phyloP scores from a whole-genome alignment of 2,888 invertebrate genomes.

The Ischnus inquisitorius region DNA sequence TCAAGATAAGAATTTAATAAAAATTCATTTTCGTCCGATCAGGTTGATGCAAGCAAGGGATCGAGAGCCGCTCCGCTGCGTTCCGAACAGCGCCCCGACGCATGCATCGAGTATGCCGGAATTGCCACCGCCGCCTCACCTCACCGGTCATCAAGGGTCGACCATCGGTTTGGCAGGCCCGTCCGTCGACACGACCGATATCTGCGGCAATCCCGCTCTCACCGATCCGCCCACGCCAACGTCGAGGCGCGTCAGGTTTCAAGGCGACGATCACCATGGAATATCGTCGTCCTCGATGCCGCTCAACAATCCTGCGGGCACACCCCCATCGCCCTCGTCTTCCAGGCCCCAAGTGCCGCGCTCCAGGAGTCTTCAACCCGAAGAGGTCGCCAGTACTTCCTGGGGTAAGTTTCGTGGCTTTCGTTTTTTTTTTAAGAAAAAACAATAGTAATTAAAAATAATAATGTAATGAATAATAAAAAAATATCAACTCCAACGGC shows the following conservation, averaged over 20 bases:
- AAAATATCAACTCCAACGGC: not conserved
- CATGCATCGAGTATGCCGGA: conserved; percentile 89
- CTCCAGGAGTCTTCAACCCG: conserved; percentile 86
- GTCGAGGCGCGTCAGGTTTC: conserved; percentile 86
- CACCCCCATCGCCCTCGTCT: conserved; percentile 81
- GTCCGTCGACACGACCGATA: conserved; percentile 66
- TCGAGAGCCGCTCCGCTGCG: conserved; percentile 87
- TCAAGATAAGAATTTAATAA: too few relatives aligned
- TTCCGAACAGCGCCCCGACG: conserved; percentile 82
- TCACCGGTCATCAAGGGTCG: conserved; percentile 67
- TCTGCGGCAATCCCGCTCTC: conserved; percentile 65
- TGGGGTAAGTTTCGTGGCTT: conserved; percentile 76
- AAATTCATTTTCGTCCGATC: conserved; percentile 32
- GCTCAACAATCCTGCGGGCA: conserved; percentile 75
- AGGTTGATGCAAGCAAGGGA: conserved; percentile 87
- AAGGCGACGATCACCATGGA: conserved; percentile 83
- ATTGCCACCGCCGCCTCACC: conserved; percentile 85
- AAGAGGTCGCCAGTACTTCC: conserved; percentile 85
- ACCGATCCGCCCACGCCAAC: conserved; percentile 82
- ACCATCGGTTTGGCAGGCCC: conserved; percentile 66
- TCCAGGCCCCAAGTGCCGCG: conserved; percentile 86
- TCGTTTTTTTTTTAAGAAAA: not conserved
- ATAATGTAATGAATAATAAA: not conserved
- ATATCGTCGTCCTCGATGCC: conserved; percentile 75
- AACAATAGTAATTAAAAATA: too few relatives aligned